Evolutionary conservation across 2,113 vertebrate genomes (phyloP).

Genomic region (human (Homo sapiens)): DNA sequence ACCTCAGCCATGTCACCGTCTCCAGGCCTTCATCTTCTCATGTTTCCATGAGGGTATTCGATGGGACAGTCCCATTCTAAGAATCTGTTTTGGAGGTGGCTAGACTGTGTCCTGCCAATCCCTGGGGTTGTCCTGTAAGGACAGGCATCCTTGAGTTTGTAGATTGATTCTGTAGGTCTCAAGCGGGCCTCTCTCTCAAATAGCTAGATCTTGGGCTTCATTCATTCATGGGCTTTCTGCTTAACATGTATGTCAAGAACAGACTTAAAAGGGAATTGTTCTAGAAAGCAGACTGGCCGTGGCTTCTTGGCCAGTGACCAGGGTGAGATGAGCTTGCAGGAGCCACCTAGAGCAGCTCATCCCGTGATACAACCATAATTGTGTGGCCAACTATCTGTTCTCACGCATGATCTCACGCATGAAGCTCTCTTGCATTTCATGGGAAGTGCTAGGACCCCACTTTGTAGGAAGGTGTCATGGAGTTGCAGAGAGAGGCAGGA

Average conservation of each 20-base stretch:
- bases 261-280: too few relatives aligned
- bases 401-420: accelerated
- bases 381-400: not conserved
- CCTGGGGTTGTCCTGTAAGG: too few relatives aligned
- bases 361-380: accelerated
- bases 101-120: not conserved
- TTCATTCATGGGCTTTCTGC: not conserved
- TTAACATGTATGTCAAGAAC: not conserved
- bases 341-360: not conserved
- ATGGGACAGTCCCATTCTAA: too few relatives aligned
- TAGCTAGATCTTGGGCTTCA: accelerated
- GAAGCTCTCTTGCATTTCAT: too few relatives aligned
- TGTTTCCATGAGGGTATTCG: not conserved
- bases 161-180: not conserved
- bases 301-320: not conserved
- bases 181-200: not conserved
- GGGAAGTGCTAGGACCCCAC: accelerated
- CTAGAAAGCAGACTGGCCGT: not conserved
- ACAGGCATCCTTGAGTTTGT: not conserved
- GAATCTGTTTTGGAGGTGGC: not conserved
- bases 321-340: not conserved
- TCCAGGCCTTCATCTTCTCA: not conserved
- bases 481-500: accelerated
- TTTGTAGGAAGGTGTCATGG: accelerated
- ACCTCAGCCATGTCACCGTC: not conserved